Evolutionary conservation across 30 jellyfish, hydroid and myxozoan genomes (phyloP), one percentile per base, ranked within the genome.

Genomic region (Sanderia malayensis): DNA sequence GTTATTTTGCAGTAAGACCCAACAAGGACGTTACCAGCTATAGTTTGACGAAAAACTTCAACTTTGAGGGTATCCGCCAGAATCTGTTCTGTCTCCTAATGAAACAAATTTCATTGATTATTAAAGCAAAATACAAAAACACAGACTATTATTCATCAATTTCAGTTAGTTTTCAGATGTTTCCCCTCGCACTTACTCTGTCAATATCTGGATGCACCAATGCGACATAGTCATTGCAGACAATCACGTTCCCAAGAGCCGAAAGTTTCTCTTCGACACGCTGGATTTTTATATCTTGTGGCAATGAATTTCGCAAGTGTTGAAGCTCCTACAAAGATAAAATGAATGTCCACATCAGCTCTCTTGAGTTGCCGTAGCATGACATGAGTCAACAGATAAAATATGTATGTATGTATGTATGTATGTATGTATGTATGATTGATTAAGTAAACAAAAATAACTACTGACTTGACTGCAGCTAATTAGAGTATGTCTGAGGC

Each of bases 161-260:
- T n/a, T n/a, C n/a, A n/a, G n/a, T n/a, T n/a, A n/a, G n/a, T n/a
- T n/a, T n/a, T n/a, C n/a, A n/a, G n/a, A n/a, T n/a, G n/a, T n/a
- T n/a, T n/a, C 33, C 17, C 68, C 6, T 37, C 68, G 33, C 2
- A 73, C 92, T 71, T 68, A 93, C 99, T 86, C 81, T 81, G 73
- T 94, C 99, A 32, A 94, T 44, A 77, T 94, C 99, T 3, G 97
- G 99, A 70, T 94, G 99, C 41, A 89, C 97, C n/a, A 94, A 66
- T 22, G 99, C 97, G 37, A 94, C 97, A 73, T 94, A 87, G 60
- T 94, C 99, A 75, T 94, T 94, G 76, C 99, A 94, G 3, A 96
- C 95, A 58, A 94, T 59, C 25, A 94, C 97, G 76, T 94, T 94
- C 32, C 99, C 99, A 31, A 94, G 95, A 0, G 99, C 99, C 6